A percentile compares a stretch with the other conserved stretches of the same genome.
Evolutionary conservation across 1,140 invertebrate species (phyloP).

Genomic region (Wasmannia auropunctata): DNA sequence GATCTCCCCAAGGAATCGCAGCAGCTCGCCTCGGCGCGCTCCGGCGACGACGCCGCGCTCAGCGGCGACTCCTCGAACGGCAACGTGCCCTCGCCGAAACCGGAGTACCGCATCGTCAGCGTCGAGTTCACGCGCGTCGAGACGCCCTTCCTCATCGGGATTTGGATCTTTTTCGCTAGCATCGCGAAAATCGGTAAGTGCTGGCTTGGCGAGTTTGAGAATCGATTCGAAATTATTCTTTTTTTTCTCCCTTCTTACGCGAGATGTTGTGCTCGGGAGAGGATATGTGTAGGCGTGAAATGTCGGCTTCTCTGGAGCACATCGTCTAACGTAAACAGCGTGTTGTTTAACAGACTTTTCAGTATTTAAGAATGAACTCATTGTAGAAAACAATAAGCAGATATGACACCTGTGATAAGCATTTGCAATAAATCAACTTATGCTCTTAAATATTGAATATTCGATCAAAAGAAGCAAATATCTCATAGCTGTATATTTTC

Average conservation of each 20-base stretch:
- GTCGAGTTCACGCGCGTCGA: constrained; percentile 95
- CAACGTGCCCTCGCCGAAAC: background rate
- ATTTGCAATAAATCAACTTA: background rate
- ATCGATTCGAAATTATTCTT: background rate
- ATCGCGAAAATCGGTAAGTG: constrained; percentile 95
- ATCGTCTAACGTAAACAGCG: constrained; percentile 3
- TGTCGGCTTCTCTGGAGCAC: background rate
- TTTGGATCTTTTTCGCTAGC: constrained; percentile 98
- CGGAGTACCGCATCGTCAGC: constrained; percentile 90
- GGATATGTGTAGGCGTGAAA: background rate
- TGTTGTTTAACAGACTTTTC: background rate
- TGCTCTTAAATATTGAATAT: background rate
- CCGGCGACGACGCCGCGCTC: constrained; percentile 66
- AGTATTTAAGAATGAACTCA: background rate
- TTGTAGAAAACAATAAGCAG: background rate
- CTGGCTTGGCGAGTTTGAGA: background rate
- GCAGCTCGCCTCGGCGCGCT: constrained; percentile 37
- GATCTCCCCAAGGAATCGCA: constrained; percentile 31
- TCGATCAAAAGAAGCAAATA: background rate
- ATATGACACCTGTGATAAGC: constrained; percentile 1
- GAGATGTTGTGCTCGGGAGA: background rate
- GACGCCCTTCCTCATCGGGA: constrained; percentile 96
- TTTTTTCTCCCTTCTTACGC: too few species aligned
- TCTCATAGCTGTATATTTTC: background rate
- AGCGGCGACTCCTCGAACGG: background rate